A percentile compares a stretch with the other conserved stretches of the same genome.
These are phyloP conservation scores for Smutsia gigantea DNA, from an alignment of 2,797 vertebrate species.

Conservation along the genomic window DNA sequence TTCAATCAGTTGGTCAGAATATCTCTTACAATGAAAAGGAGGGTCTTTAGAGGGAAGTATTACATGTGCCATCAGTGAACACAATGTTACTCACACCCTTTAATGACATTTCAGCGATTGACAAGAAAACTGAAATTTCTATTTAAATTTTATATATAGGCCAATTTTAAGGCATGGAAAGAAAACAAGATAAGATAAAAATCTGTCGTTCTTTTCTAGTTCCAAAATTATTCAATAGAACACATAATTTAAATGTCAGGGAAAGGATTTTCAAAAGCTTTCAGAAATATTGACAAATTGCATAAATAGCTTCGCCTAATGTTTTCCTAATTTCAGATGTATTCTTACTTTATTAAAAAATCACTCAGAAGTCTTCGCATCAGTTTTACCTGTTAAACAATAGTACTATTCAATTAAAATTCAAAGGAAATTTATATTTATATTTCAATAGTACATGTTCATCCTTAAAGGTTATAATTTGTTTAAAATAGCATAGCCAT, in stretches of 20 bases:
- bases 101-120: background rate
- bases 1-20: slow-evolving; percentile 28
- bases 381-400: slow-evolving; percentile 58
- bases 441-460: slow-evolving; percentile 82
- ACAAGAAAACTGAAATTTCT: slow-evolving; percentile 42
- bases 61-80: background rate
- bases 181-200: slow-evolving; percentile 68
- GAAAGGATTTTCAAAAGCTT: slow-evolving; percentile 5
- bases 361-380: background rate
- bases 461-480: slow-evolving; percentile 83
- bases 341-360: background rate
- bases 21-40: slow-evolving; percentile 40
- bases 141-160: slow-evolving; percentile 27
- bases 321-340: slow-evolving; percentile 22
- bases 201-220: slow-evolving; percentile 49
- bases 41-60: background rate
- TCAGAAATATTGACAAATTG: background rate
- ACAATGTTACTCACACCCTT: background rate
- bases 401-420: slow-evolving; percentile 40
- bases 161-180: slow-evolving; percentile 44
- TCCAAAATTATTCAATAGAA: background rate
- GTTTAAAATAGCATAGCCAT: slow-evolving; percentile 85
- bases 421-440: slow-evolving; percentile 68
- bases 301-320: background rate
- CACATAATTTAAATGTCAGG: slow-evolving; percentile 14